Evolutionary conservation across 2,888 invertebrate genomes (phyloP).

Genomic region (Agriopis marginaria): DNA sequence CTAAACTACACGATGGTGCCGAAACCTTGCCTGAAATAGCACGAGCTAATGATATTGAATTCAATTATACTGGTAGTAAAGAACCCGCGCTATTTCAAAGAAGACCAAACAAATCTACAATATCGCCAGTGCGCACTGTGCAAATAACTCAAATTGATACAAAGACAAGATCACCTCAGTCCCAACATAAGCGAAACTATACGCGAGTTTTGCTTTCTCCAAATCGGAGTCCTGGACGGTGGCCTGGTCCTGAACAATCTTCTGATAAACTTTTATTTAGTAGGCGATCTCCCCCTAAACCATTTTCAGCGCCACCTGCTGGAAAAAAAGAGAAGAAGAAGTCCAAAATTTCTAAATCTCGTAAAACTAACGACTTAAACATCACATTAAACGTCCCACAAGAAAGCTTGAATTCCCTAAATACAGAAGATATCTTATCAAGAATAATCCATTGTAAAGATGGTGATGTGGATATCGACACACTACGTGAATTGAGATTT

Average conservation of each 20-base stretch:
- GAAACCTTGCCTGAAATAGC: conserved; percentile 76
- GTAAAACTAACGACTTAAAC: conserved; percentile 69
- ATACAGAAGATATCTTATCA: conserved; percentile 76
- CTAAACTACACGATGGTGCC: conserved; percentile 54
- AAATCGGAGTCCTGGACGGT: conserved; percentile 55
- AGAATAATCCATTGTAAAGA: conserved; percentile 78
- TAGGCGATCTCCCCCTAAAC: conserved; percentile 64
- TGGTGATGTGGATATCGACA: conserved; percentile 79
- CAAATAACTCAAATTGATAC: conserved; percentile 28
- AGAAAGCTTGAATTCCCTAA: conserved; percentile 73
- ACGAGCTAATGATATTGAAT: conserved; percentile 67
- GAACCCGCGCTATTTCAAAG: conserved; percentile 79
- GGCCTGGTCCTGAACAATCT: conserved; percentile 47
- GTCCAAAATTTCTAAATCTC: conserved; percentile 51
- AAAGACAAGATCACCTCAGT: conserved; percentile 37
- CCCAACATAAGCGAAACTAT: conserved; percentile 57
- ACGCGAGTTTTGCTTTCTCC: conserved; percentile 79
- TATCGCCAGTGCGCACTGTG: conserved; percentile 41
- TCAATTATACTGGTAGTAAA: conserved; percentile 70
- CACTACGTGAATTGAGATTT: conserved; percentile 77
- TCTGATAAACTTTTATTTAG: conserved; percentile 66
- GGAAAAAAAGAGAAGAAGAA: conserved; percentile 74
- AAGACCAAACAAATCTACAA: conserved; percentile 65
- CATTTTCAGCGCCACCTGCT: conserved; percentile 56
- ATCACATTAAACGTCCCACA: conserved; percentile 79